A percentile compares a stretch with the other conserved stretches of the same genome.
Evolutionary conservation across 1,140 invertebrate species (phyloP).

Genomic region (Tetranychus cinnabarinus): DNA sequence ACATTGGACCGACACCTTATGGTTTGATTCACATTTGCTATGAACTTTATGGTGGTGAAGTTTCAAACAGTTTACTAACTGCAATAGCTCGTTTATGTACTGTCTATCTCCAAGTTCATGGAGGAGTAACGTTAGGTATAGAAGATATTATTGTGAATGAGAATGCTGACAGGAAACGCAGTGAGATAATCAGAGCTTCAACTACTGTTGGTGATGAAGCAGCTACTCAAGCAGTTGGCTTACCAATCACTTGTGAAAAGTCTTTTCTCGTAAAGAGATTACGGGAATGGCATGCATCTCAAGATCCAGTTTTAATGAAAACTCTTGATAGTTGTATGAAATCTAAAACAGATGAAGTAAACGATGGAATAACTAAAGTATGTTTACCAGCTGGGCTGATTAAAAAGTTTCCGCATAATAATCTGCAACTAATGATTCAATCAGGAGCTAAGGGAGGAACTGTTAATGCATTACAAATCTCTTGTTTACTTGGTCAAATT

Average conservation of each 20-base stretch:
- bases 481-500: constrained; percentile 85
- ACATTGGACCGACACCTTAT: constrained; percentile 80
- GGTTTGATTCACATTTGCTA: constrained; percentile 78
- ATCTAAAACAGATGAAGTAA: constrained; percentile 45
- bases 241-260: constrained; percentile 29
- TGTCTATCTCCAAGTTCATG: constrained; percentile 49
- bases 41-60: constrained; percentile 74
- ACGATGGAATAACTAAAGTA: constrained; percentile 63
- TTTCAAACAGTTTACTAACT: constrained; percentile 54
- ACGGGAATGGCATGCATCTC: constrained; percentile 37
- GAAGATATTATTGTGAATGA: constrained; percentile 66
- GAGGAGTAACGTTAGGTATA: constrained; percentile 83
- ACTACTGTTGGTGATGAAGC: constrained; percentile 35
- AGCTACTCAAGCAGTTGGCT: constrained; percentile 41
- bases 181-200: constrained; percentile 39
- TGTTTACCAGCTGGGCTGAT: constrained; percentile 56
- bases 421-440: constrained; percentile 89
- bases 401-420: constrained; percentile 73
- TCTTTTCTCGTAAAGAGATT: constrained; percentile 26
- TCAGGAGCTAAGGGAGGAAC: constrained; percentile 92
- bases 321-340: constrained; percentile 71
- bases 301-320: constrained; percentile 47
- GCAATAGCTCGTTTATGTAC: constrained; percentile 80
- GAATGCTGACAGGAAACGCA: constrained; percentile 42
- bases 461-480: constrained; percentile 92